Conservation (phyloP, 2,113 vertebrate genomes). For the Pavo muticus region DNA sequence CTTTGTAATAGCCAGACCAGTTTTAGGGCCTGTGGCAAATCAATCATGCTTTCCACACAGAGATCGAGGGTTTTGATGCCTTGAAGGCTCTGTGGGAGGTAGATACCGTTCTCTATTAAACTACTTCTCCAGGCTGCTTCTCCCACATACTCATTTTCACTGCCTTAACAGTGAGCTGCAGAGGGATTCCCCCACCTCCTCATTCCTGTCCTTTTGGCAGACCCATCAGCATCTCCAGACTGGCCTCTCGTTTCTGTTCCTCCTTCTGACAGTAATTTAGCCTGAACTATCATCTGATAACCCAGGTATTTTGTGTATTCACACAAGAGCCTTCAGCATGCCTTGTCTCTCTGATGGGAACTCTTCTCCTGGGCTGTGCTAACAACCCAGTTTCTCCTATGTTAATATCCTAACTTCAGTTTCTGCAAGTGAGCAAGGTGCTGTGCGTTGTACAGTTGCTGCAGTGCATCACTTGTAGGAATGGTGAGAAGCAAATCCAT, state of each 20-base stretch:
- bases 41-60: neutral
- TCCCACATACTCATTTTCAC: neutral
- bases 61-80: neutral
- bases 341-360: neutral
- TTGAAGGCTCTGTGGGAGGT: neutral
- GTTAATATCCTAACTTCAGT: neutral
- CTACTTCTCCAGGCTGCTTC: neutral
- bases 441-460: neutral
- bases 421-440: neutral
- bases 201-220: neutral
- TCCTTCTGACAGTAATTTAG: neutral
- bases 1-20: neutral
- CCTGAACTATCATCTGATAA: neutral
- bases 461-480: neutral
- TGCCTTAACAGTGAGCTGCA: neutral
- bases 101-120: slow-evolving; percentile 11
- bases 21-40: neutral
- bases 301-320: neutral
- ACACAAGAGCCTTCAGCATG: neutral
- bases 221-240: neutral
- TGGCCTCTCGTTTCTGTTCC: neutral
- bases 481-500: neutral
- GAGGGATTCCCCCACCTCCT: neutral
- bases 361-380: neutral
- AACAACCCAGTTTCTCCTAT: neutral